Percentiles rank a stretch among this genome's conserved stretches.
Evolutionary conservation across 2,113 vertebrate species (phyloP).

Genomic region (Crotalus helleri): DNA sequence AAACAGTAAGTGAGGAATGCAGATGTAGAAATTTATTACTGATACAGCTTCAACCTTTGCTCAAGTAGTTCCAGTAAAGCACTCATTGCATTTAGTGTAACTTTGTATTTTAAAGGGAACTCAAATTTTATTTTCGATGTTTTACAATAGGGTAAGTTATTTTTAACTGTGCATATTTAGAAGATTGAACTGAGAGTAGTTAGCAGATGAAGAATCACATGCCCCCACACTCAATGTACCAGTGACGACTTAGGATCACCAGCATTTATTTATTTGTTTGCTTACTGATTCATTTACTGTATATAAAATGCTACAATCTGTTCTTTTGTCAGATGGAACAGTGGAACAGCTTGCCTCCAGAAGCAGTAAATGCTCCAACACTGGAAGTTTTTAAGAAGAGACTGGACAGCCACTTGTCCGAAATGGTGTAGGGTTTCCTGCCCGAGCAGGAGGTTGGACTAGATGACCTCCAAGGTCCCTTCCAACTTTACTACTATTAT

Average conservation of each 20-base stretch:
- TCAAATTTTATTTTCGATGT: constrained; percentile 26
- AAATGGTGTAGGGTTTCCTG: too few species aligned
- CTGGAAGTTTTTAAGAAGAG: too few species aligned
- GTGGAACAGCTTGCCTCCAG: too few species aligned
- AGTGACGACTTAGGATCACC: background rate
- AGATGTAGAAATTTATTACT: background rate
- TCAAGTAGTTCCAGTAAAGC: background rate
- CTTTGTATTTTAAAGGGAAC: constrained; percentile 15
- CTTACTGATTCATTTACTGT: background rate
- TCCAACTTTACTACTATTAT: too few species aligned
- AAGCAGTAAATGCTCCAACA: too few species aligned
- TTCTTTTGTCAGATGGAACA: background rate
- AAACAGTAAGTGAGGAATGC: constrained; percentile 43
- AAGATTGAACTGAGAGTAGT: background rate
- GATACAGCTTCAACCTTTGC: background rate
- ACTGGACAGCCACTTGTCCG: too few species aligned
- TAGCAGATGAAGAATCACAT: background rate
- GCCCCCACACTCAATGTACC: background rate
- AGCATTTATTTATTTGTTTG: background rate
- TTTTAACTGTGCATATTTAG: constrained; percentile 34
- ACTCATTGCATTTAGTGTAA: constrained; percentile 12
- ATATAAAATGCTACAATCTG: background rate
- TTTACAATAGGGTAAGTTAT: constrained; percentile 44
- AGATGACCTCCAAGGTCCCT: too few species aligned
- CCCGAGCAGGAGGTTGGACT: too few species aligned